Conservation (phyloP, 2,113 vertebrate genomes). For the Conger conger region DNA sequence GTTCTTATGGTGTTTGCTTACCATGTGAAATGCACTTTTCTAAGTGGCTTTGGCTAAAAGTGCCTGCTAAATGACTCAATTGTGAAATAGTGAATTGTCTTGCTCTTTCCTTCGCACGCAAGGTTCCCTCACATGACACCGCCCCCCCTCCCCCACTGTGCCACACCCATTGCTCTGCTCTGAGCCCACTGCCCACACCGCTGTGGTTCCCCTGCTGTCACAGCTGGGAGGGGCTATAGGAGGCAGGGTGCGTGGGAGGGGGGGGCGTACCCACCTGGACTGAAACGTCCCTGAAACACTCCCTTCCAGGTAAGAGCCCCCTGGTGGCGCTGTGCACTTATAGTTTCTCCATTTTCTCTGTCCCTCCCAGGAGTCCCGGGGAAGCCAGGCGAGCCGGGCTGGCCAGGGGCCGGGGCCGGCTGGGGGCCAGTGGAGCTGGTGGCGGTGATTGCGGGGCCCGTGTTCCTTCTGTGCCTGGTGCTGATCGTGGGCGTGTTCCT, state of each 20-base stretch:
- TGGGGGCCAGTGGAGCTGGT: constrained; percentile 92
- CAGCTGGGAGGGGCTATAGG: too few species aligned
- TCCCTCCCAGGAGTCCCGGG: constrained; percentile 41
- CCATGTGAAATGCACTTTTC: too few species aligned
- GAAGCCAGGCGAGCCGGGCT: constrained; percentile 37
- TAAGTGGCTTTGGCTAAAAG: too few species aligned
- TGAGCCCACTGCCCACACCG: background rate
- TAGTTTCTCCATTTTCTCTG: background rate
- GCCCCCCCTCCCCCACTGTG: too few species aligned
- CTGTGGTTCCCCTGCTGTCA: background rate
- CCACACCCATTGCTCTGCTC: too few species aligned
- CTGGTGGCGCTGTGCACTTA: background rate
- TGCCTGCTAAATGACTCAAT: too few species aligned
- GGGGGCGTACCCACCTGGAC: background rate
- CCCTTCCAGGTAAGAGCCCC: background rate
- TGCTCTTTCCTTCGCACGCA: too few species aligned
- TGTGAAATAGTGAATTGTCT: too few species aligned
- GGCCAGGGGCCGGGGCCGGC: constrained; percentile 52
- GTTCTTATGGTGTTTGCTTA: too few species aligned
- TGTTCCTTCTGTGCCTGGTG: constrained; percentile 85
- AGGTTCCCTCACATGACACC: too few species aligned
- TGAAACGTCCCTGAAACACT: background rate
- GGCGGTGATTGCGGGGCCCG: constrained; percentile 82
- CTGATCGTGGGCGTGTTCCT: constrained; percentile 81
- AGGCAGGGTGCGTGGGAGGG: too few species aligned